Evolutionary conservation across 2,797 vertebrate species (phyloP), one percentile per base, ranked within the genome.

Genomic region (Micrastur ruficollis): DNA sequence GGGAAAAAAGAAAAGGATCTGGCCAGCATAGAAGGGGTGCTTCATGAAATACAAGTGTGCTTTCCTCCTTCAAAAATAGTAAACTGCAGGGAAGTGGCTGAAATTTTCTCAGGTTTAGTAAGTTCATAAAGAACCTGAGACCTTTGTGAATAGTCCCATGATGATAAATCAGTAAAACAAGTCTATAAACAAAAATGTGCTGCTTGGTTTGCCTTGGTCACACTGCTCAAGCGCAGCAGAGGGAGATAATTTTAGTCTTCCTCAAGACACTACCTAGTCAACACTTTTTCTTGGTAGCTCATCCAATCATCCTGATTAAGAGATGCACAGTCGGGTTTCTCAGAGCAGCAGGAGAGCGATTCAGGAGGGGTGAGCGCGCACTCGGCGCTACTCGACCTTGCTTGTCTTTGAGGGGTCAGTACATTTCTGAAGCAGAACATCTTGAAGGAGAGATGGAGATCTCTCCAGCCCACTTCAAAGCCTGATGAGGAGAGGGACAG

Each of bases 341-440:
- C 15, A 16, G 86, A 92, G 93, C 21, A 4, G 52, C 26, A 11
- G 65, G 87, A 75, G 66, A 58, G 65, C 34, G 79, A 44, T 65
- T 29, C 11, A 1, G 68, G 40, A 40, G 56, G 17, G 36, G 16
- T 0, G 20, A 91, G 34, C 4, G 0, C 31, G 4, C 40, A 11
- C 46, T 53, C 8, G 0, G 40, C 0, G 0, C 68, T 56, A 19
- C 92, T 88, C 27, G 75, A 79, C 87, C 82, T 79, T 15, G 3
- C 38, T 72, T 23, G 36, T 38, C 42, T 58, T 76, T 0, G 6
- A 82, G 80, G 55, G 72, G 34, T 86, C 52, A 34, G 53, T n/a
- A 8, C 19, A 9, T 32, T 85, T 27, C 65, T 0, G 0, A 32
- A 66, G 83, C 53, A 66, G 73, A 62, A 12, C 36, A 14, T 16